Evolutionary conservation across 2,888 invertebrate species (phyloP).

Genomic region (Ochropleura leucogaster): DNA sequence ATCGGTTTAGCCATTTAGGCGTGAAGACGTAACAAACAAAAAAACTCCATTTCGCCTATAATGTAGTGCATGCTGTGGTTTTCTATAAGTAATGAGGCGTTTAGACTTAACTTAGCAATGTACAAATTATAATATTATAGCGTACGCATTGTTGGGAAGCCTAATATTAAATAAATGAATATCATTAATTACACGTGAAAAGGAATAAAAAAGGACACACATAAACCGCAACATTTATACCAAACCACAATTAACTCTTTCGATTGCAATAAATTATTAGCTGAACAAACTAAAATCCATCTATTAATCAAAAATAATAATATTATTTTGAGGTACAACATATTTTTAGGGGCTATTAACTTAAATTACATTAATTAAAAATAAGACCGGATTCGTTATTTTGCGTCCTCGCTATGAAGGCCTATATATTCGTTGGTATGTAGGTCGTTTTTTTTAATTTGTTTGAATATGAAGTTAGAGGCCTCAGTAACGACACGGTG

Average conservation of each 20-base stretch:
- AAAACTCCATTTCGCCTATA: too few species aligned
- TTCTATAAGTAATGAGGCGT: too few species aligned
- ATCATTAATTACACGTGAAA: neutral
- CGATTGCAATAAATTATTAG: neutral
- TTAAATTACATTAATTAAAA: conserved; percentile 24
- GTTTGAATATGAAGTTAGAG: neutral
- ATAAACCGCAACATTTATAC: neutral
- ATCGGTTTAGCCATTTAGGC: too few species aligned
- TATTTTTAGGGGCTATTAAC: conserved; percentile 47
- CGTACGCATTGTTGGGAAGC: too few species aligned
- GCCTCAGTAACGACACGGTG: neutral
- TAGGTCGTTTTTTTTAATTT: conserved; percentile 47
- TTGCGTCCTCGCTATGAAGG: conserved; percentile 55
- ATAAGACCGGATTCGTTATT: conserved; percentile 40
- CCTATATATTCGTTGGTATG: conserved; percentile 27
- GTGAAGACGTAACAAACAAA: too few species aligned
- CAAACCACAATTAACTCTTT: neutral
- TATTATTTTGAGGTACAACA: conserved; percentile 36
- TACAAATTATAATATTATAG: too few species aligned
- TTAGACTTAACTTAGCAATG: too few species aligned
- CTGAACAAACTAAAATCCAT: neutral
- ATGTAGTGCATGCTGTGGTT: too few species aligned
- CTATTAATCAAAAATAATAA: neutral
- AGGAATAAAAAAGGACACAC: neutral
- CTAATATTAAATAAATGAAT: too few species aligned